Base-by-base conservation (phyloP, 2,113 vertebrate genomes). In the Xerus inauris region DNA sequence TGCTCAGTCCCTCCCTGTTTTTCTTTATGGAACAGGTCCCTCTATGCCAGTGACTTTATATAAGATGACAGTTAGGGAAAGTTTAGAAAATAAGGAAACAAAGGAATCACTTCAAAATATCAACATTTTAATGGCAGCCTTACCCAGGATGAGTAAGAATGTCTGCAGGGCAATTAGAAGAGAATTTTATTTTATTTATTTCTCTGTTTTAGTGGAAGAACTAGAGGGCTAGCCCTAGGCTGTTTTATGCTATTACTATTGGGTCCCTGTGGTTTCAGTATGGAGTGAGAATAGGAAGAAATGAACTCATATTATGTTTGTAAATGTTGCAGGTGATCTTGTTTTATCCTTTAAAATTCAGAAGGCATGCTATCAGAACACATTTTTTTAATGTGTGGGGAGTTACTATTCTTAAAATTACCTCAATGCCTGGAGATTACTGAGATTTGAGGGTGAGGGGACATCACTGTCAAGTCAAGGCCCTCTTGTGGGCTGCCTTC, bases 21-120 rank as follows among this genome's bases (percentile, higher is more conserved):
- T 96, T 93, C 76, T 77, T 64, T 87, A 82, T 40, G 83, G 62
- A 93, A 80, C 14, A 96, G 77, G 75, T 86, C 35, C 49, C 69
- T 94, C 67, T 89, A 83, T 93, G 89, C 80, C 79, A 83, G 32
- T 32, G 83, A 91, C 45, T 97, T 96, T 84, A 71, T 71, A 22
- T 93, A 81, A 96, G 75, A 81, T 91, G 80, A 93, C 45, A 95
- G 77, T 49, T 80, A 86, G 87, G 89, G 82, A 93, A 95, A 81
- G 80, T 83, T 94, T 69, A 91, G 91, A 89, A 96, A 96, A 89
- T 81, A 87, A 51, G 89, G 79, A 97, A 94, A 96, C 89, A 97
- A 96, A 97, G 67, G 57, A 75, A 94, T 72, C 64, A 76, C 86
- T 97, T 89, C 26, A 93, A 91, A 94, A 77, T 83, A 82, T 32